phyloP scores from a whole-genome alignment of 53 echinoderm and acorn worm species.

The Paracentrotus lividus region DNA sequence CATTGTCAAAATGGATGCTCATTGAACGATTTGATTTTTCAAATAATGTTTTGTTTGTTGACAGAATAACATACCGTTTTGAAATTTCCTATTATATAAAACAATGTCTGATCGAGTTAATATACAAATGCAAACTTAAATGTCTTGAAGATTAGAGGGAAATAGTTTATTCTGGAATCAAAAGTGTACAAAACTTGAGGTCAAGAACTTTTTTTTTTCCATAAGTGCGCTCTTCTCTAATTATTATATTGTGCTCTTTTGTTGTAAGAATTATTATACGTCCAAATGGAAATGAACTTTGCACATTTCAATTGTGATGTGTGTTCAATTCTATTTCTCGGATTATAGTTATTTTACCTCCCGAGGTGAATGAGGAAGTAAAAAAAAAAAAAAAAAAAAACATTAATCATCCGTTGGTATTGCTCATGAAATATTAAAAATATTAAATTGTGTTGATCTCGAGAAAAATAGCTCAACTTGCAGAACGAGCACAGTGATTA shows the following conservation, averaged over 20 bases:
- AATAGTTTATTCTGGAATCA: not conserved
- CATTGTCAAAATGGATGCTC: not conserved
- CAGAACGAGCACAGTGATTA: not conserved
- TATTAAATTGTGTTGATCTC: not conserved
- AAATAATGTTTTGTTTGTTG: not conserved
- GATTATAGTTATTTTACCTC: no score
- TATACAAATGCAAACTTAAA: not conserved
- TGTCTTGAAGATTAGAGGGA: not conserved
- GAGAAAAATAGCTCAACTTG: not conserved
- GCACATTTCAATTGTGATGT: no score
- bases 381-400: no score
- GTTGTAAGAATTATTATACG: no score
- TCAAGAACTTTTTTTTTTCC: no score
- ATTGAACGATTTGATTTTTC: not conserved
- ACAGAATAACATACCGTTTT: slow-evolving; percentile 1
- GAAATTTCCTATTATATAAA: not conserved
- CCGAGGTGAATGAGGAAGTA: no score
- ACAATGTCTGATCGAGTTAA: not conserved
- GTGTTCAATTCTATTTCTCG: no score
- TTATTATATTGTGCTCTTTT: no score
- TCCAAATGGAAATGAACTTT: no score
- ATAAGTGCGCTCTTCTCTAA: no score
- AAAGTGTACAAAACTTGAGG: no score
- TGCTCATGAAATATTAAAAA: not conserved
- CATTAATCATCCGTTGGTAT: not conserved